Conservation (phyloP, 2,797 vertebrate species). For the Catharus ustulatus region DNA sequence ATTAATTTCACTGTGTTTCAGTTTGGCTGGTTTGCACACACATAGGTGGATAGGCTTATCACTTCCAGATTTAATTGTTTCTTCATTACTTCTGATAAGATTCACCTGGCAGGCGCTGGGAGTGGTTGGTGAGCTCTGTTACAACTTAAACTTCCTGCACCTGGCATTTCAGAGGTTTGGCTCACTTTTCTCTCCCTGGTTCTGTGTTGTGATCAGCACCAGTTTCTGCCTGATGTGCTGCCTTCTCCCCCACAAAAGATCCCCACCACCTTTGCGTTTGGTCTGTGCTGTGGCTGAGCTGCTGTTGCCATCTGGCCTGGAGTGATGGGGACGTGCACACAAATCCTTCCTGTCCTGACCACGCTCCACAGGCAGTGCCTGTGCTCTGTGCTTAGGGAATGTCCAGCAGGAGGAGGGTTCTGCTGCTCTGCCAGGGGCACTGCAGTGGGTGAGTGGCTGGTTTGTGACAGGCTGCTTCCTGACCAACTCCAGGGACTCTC, state of each 20-base stretch:
- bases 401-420: neutral
- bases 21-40: neutral
- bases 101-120: neutral
- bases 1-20: neutral
- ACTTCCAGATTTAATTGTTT: neutral
- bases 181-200: neutral
- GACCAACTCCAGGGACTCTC: neutral
- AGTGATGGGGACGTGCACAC: accelerated
- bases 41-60: neutral
- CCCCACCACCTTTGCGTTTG: neutral
- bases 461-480: slow-evolving; percentile 7
- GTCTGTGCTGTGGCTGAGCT: neutral
- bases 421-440: neutral
- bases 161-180: neutral
- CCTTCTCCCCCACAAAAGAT: accelerated
- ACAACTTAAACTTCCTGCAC: neutral
- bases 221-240: neutral
- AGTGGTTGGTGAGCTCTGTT: neutral
- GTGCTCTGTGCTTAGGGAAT: neutral
- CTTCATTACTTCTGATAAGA: neutral
- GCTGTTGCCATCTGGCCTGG: accelerated
- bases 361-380: accelerated
- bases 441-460: neutral
- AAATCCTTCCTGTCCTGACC: accelerated
- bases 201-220: neutral